Base-by-base conservation (phyloP, 2,113 vertebrate species). In the Spea multiplicata region DNA sequence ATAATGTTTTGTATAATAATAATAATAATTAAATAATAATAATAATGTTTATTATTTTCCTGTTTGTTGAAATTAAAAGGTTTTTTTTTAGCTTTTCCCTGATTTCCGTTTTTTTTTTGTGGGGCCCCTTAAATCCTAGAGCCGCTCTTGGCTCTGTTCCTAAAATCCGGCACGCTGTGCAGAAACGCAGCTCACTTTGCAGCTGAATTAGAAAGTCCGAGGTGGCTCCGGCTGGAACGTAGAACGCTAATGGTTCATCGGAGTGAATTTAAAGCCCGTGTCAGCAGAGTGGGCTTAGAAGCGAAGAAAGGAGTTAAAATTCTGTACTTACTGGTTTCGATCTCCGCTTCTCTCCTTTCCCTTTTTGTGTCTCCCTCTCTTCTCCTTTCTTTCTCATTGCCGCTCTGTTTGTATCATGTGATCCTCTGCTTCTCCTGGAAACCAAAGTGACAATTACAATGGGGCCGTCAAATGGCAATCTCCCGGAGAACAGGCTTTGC, bases 391-490 rank as follows among this genome's bases (percentile, higher is more conserved):
- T 30, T 16, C 64, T 75, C 14, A 45, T 46, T 13, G 17, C 68
- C 4, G 14, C 13, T 67, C 62, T 80, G 77, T 80, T 80, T 80
- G 77, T 17, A 68, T 80, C 77, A 80, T 48, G 76, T 79, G 76
- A 79, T 12, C 57, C 17, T 50, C 73, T 13, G 69, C 77, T 67
- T 66, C 71, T 73, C 68, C 17, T 67, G 77, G 77, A 47, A 66
- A 80, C 77, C 77, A 66, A 17, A 73, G 53, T 57, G 14, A 48
- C 14, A 16, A 13, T 47, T 62, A 80, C 77, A 80, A 80, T 80
- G n/a, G 71, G 59, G 57, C 64, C 4, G 64, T 57, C 77, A 49
- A 73, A 44, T 67, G 71, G 52, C 69, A 30, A 8, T 45, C 52
- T 78, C 45, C 55, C 17, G 53, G 49, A 53, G 44, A 44, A 48